Conservation (phyloP, 2,797 vertebrate genomes). For the Cirrhinus mrigala region DNA sequence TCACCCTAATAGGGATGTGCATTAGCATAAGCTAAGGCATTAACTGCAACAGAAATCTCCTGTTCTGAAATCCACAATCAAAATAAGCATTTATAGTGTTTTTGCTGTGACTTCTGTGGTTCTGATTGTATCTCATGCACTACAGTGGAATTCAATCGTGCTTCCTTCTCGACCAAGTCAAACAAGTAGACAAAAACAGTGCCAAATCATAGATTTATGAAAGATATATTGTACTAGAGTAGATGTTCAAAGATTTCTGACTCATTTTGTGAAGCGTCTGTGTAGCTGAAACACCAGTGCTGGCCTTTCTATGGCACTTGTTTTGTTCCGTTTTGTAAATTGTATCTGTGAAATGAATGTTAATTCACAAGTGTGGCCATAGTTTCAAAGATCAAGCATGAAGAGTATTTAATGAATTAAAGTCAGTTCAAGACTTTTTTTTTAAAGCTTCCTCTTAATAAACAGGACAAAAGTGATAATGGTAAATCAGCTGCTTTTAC, state of each 20-base stretch:
- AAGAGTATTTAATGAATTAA: background rate
- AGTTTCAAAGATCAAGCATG: background rate
- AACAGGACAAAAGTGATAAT: background rate
- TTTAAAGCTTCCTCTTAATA: constrained; percentile 1
- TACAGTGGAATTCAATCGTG: constrained; percentile 11
- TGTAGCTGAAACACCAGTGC: background rate
- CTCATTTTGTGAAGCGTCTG: constrained; percentile 18
- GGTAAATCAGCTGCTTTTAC: background rate
- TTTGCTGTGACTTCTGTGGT: constrained; percentile 6
- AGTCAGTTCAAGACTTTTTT: background rate
- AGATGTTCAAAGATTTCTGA: constrained; percentile 14
- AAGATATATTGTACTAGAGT: constrained; percentile 13
- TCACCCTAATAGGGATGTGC: background rate
- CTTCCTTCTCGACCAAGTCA: constrained; percentile 47
- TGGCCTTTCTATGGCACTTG: constrained; percentile 31
- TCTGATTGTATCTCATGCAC: constrained; percentile 2
- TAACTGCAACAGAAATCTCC: constrained; percentile 37
- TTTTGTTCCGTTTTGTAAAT: background rate
- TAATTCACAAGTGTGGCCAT: background rate
- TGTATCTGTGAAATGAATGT: background rate
- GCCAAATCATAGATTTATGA: constrained; percentile 65
- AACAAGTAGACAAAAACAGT: constrained; percentile 58
- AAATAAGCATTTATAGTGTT: background rate
- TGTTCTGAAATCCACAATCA: constrained; percentile 18
- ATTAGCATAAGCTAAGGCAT: constrained; percentile 23